These are phyloP conservation scores for Plebejus melissa DNA, from an alignment of 2,888 invertebrate genomes.

Conservation along the genomic window DNA sequence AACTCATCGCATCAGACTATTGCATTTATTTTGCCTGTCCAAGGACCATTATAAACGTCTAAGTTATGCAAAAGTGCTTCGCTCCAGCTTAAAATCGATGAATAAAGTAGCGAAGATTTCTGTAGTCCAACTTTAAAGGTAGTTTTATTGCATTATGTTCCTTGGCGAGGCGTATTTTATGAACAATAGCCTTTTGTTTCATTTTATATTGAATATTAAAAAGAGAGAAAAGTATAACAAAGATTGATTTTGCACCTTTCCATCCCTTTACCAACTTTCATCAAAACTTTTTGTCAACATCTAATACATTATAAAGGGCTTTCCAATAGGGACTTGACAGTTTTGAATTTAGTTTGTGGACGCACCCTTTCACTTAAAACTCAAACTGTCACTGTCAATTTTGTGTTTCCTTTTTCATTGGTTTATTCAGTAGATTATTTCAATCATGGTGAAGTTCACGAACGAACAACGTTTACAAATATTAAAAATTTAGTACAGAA, in stretches of 20 bases:
- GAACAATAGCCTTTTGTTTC: background rate
- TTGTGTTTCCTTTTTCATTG: too few relatives aligned
- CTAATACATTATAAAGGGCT: too few relatives aligned
- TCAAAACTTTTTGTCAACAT: too few relatives aligned
- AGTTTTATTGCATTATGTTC: conserved; percentile 13
- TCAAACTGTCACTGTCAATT: too few relatives aligned
- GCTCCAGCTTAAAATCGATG: background rate
- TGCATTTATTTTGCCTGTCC: background rate
- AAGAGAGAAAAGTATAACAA: background rate
- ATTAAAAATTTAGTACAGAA: too few relatives aligned
- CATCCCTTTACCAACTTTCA: background rate
- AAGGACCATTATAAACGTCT: background rate
- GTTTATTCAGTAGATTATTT: too few relatives aligned
- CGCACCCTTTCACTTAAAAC: too few relatives aligned
- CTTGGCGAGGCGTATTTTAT: background rate
- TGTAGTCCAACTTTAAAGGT: conserved; percentile 7
- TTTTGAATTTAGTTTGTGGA: too few relatives aligned
- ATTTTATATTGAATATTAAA: background rate
- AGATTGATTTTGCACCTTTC: background rate
- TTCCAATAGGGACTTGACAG: too few relatives aligned
- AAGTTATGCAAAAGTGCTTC: conserved; percentile 20
- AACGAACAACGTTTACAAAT: too few relatives aligned
- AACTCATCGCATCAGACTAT: background rate
- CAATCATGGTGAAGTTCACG: too few relatives aligned
- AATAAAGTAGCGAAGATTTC: conserved; percentile 3